phyloP scores from a whole-genome alignment of 2,113 vertebrate genomes.

The Porphyrio hochstetteri region DNA sequence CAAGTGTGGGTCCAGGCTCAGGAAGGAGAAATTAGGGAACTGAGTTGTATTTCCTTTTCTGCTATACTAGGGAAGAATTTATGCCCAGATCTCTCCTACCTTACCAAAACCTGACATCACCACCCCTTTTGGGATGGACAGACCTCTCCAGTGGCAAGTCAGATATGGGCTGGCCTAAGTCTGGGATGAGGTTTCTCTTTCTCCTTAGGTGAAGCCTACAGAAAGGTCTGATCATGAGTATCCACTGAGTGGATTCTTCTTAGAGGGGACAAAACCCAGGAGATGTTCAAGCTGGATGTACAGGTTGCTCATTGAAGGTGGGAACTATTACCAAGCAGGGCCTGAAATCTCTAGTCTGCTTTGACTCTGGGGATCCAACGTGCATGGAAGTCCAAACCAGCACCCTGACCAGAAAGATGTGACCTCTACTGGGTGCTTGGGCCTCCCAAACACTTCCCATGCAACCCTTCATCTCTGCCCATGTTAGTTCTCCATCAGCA shows the following conservation, averaged over 20 bases:
- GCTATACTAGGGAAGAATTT: background rate
- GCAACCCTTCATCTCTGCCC: background rate
- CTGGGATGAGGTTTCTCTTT: background rate
- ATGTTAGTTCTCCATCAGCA: background rate
- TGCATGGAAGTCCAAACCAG: background rate
- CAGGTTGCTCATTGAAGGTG: background rate
- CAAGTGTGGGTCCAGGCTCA: background rate
- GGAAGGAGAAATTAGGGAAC: background rate
- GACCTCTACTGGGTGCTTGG: background rate
- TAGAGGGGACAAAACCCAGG: background rate
- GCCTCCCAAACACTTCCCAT: background rate
- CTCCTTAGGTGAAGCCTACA: background rate
- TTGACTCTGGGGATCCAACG: background rate
- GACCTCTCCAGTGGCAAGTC: background rate
- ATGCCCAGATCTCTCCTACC: background rate
- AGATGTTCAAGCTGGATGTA: background rate
- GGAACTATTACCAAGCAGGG: background rate
- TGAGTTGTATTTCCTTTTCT: background rate
- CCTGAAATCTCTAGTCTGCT: background rate
- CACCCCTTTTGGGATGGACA: background rate
- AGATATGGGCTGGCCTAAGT: rapidly evolving
- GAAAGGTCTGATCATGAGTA: background rate
- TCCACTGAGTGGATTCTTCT: background rate
- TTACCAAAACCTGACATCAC: background rate
- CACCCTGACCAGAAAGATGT: background rate